Evolutionary conservation across 2,797 vertebrate species (phyloP).

Genomic region (Platalea minor): DNA sequence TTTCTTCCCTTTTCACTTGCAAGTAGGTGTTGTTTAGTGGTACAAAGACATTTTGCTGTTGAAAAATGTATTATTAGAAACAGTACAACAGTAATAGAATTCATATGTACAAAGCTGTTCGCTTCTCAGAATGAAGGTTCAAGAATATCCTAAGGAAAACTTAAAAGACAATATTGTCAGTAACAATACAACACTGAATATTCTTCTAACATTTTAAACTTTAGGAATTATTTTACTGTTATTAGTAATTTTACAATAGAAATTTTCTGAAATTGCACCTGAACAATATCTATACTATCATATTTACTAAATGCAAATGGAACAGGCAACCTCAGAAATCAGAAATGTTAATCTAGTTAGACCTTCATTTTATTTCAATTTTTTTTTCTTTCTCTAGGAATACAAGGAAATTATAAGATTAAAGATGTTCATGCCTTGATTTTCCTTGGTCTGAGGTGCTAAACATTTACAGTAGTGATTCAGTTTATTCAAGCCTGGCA

Average conservation of each 20-base stretch:
- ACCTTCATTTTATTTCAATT: neutral
- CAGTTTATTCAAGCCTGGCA: neutral
- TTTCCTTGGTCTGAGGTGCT: neutral
- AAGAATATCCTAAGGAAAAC: conserved; percentile 12
- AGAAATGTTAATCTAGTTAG: neutral
- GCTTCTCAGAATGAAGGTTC: conserved; percentile 25
- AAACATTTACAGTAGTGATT: neutral
- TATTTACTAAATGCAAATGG: neutral
- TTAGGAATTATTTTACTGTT: neutral
- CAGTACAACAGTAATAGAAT: conserved; percentile 55
- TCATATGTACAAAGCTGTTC: conserved; percentile 54
- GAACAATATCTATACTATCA: neutral
- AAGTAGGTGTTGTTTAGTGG: conserved; percentile 71
- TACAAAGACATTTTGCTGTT: conserved; percentile 59
- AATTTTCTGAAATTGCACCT: neutral
- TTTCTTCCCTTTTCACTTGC: conserved; percentile 69
- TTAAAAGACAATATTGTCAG: neutral
- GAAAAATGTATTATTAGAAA: conserved; percentile 71
- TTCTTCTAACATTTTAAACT: neutral
- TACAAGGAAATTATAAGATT: neutral
- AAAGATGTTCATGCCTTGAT: neutral
- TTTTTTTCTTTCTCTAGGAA: neutral
- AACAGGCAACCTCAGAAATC: neutral
- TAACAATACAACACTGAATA: neutral
- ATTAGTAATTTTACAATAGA: neutral